phyloP scores from a whole-genome alignment of 2,113 vertebrate genomes.

The Salminus brasiliensis region DNA sequence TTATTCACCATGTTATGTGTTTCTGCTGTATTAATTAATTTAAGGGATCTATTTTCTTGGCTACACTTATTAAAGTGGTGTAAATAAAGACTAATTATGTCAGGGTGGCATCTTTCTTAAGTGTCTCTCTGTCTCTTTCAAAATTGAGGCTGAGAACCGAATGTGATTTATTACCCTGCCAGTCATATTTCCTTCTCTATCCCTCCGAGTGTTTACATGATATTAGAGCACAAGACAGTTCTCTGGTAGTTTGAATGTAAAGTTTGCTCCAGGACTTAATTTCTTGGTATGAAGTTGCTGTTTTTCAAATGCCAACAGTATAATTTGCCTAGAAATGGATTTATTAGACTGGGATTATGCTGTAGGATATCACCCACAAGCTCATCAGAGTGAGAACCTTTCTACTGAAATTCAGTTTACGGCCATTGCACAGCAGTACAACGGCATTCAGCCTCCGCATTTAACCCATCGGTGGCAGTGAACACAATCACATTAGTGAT shows the following conservation, averaged over 20 bases:
- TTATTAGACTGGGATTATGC: background rate
- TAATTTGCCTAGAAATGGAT: background rate
- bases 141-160: background rate
- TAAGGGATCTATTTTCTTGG: slow-evolving; percentile 23
- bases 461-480: no score
- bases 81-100: slow-evolving; percentile 30
- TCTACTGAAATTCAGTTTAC: no score
- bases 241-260: background rate
- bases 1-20: slow-evolving; percentile 34
- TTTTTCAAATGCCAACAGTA: background rate
- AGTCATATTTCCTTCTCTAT: background rate
- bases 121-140: background rate
- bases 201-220: background rate
- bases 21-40: slow-evolving; percentile 40
- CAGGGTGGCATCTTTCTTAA: background rate
- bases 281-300: background rate
- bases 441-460: no score
- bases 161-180: slow-evolving; percentile 4
- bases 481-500: no score
- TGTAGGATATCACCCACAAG: background rate
- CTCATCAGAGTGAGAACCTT: background rate
- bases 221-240: background rate
- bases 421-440: no score
- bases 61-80: slow-evolving; percentile 18
- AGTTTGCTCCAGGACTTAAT: background rate